Conservation (phyloP, 2,888 invertebrate species). For the Meta bourneti region DNA sequence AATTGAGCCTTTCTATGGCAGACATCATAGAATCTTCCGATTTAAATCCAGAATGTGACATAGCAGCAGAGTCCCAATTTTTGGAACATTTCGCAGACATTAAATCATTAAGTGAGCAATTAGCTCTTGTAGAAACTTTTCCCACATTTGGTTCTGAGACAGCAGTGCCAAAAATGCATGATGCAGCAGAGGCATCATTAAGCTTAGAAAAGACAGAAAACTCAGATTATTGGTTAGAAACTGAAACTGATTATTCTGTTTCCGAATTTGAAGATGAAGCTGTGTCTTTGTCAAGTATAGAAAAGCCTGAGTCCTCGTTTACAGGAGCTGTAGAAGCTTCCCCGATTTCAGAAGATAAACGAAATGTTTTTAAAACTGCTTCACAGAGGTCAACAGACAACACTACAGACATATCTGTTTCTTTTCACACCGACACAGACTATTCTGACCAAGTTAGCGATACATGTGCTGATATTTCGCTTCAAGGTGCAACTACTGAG, state of each 20-base stretch:
- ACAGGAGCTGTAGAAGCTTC: not conserved
- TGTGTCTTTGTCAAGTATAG: conserved; percentile 27
- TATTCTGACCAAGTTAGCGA: conserved; percentile 67
- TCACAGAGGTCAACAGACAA: conserved; percentile 18
- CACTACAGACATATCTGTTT: conserved; percentile 42
- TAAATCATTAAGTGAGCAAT: conserved; percentile 58
- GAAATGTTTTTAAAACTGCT: conserved; percentile 28
- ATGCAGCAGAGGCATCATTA: conserved; percentile 48
- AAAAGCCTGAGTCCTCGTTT: not conserved
- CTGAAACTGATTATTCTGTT: conserved; percentile 66
- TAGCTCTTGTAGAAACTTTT: conserved; percentile 49
- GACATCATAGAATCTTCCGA: conserved; percentile 41
- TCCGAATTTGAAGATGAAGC: conserved; percentile 66
- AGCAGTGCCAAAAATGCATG: conserved; percentile 49
- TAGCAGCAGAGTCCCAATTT: conserved; percentile 30
- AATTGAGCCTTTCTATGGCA: conserved; percentile 41
- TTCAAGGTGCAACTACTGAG: conserved; percentile 65
- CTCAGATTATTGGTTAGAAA: conserved; percentile 68
- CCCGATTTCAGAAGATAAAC: conserved; percentile 30
- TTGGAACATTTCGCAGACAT: conserved; percentile 70
- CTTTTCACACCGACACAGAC: conserved; percentile 58
- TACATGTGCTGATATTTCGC: conserved; percentile 70
- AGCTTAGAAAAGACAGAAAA: conserved; percentile 53
- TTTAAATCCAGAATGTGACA: not conserved
- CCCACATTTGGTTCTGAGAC: conserved; percentile 34